These are phyloP conservation scores for Nemotelus pantherinus DNA, from an alignment of 2,888 invertebrate species.

Conservation along the genomic window DNA sequence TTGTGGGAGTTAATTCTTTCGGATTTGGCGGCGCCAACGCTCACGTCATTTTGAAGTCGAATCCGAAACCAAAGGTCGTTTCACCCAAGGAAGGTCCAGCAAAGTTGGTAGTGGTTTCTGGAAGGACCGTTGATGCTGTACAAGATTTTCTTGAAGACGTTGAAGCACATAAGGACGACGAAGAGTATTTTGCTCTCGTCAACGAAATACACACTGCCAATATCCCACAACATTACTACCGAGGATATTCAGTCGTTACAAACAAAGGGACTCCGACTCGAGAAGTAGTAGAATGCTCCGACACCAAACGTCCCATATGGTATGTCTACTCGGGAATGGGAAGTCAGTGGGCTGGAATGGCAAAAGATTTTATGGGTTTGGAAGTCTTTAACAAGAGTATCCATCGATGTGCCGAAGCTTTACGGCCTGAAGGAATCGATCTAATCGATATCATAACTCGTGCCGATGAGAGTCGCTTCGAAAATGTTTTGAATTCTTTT, in stretches of 20 bases:
- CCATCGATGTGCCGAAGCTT: constrained; percentile 76
- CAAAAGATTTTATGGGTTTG: constrained; percentile 82
- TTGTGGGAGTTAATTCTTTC: constrained; percentile 94
- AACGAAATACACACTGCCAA: constrained; percentile 77
- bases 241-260: constrained; percentile 83
- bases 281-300: constrained; percentile 67
- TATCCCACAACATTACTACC: constrained; percentile 79
- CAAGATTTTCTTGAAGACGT: constrained; percentile 72
- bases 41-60: constrained; percentile 86
- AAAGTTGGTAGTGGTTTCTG: constrained; percentile 80
- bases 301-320: constrained; percentile 86
- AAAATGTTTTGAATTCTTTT: constrained; percentile 90
- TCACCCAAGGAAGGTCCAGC: constrained; percentile 70
- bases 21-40: constrained; percentile 98
- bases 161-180: constrained; percentile 71
- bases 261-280: constrained; percentile 64
- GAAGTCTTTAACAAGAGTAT: constrained; percentile 85
- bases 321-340: constrained; percentile 99
- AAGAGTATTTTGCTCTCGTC: constrained; percentile 80
- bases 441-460: constrained; percentile 82
- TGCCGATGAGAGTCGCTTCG: constrained; percentile 80
- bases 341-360: constrained; percentile 98
- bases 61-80: constrained; percentile 74
- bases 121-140: constrained; percentile 85
- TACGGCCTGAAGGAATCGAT: constrained; percentile 83